Evolutionary conservation across 2,888 invertebrate genomes (phyloP).

Genomic region (Chrysotoxum bicinctum): DNA sequence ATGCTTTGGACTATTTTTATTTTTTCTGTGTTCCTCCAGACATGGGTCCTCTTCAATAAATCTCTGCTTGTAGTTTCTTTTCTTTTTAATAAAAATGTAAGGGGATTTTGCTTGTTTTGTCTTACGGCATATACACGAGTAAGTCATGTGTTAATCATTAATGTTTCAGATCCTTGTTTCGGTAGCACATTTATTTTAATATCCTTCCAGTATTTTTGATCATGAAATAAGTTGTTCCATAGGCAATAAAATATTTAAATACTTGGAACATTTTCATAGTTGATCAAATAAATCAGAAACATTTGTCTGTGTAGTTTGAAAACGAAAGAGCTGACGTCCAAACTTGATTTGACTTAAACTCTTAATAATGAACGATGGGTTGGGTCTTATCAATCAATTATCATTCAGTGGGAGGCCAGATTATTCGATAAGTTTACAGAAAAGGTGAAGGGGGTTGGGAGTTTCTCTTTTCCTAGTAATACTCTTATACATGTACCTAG

Average conservation of each 20-base stretch:
- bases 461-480: no score
- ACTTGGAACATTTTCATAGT: not conserved
- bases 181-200: not conserved
- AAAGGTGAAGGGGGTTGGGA: no score
- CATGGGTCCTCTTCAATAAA: constrained; percentile 49
- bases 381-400: not conserved
- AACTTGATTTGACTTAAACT: not conserved
- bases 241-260: no score
- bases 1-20: not conserved
- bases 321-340: not conserved
- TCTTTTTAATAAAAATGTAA: not conserved
- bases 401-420: not conserved
- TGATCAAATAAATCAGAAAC: not conserved
- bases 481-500: no score
- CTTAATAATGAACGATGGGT: not conserved
- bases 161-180: not conserved
- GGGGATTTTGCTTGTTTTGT: constrained; percentile 30
- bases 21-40: constrained; percentile 5
- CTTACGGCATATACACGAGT: no score
- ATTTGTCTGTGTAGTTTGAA: not conserved
- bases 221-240: not conserved
- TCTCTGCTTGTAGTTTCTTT: constrained; percentile 21
- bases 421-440: no score
- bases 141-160: not conserved
- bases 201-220: not conserved